Evolutionary conservation across 2,113 vertebrate species (phyloP).

Genomic region (Corvus cornix): DNA sequence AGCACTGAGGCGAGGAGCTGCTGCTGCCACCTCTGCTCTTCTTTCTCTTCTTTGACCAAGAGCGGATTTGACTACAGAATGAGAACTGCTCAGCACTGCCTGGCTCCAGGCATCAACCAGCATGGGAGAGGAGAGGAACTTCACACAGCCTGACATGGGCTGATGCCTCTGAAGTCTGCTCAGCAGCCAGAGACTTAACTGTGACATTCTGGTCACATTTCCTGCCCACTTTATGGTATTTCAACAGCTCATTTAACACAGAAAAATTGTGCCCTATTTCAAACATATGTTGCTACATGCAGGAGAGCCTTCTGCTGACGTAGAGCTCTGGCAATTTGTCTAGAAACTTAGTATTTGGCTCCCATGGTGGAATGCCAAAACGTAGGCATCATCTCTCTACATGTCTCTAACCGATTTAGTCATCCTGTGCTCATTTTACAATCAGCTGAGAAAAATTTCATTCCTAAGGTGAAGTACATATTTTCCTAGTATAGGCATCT

Average conservation of each 20-base stretch:
- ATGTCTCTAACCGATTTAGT: not conserved
- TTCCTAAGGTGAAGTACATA: not conserved
- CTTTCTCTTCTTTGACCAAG: not conserved
- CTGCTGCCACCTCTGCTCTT: not conserved
- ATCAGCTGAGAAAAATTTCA: not conserved
- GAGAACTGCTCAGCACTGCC: not conserved
- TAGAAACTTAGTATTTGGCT: not conserved
- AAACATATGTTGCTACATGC: not conserved
- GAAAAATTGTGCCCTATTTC: not conserved
- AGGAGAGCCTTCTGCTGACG: not conserved
- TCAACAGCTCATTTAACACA: not conserved
- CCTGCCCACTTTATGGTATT: not conserved
- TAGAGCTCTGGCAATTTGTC: not conserved
- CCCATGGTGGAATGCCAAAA: not conserved
- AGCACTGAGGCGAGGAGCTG: not conserved
- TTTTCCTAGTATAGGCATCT: not conserved
- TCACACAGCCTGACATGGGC: fast-evolving
- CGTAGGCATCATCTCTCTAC: not conserved
- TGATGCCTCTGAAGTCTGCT: not conserved
- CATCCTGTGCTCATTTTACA: not conserved
- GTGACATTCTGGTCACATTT: not conserved
- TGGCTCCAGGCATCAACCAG: not conserved
- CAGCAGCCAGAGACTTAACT: not conserved
- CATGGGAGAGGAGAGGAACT: not conserved
- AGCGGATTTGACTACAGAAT: not conserved